Percentiles rank a stretch among this genome's conserved stretches.
Evolutionary conservation across 2,113 vertebrate genomes (phyloP).

Genomic region (Lipotes vexillifer): DNA sequence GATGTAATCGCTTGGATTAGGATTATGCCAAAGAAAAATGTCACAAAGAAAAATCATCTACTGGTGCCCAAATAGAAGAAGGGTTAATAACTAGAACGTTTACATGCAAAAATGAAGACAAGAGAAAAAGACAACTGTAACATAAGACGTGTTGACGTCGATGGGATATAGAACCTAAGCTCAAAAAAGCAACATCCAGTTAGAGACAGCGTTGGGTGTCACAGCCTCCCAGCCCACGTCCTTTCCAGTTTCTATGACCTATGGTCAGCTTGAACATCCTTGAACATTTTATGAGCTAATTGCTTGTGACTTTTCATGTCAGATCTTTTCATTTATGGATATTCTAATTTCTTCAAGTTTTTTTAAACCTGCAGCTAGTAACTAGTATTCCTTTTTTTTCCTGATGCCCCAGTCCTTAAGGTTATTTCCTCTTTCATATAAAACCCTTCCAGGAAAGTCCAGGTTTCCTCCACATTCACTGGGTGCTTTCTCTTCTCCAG

Average conservation of each 20-base stretch:
- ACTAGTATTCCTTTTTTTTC: background rate
- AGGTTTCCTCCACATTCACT: background rate
- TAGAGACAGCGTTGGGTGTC: background rate
- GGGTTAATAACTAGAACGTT: background rate
- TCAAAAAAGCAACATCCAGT: background rate
- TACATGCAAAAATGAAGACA: background rate
- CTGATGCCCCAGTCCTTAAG: background rate
- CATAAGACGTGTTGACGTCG: background rate
- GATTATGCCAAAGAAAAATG: background rate
- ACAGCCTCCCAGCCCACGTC: background rate
- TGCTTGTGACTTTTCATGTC: background rate
- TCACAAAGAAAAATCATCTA: background rate
- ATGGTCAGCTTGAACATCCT: background rate
- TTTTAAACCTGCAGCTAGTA: background rate
- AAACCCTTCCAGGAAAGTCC: background rate
- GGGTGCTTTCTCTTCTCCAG: background rate
- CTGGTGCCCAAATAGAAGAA: background rate
- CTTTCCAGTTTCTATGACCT: background rate
- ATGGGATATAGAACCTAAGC: background rate
- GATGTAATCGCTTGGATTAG: background rate
- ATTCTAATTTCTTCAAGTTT: background rate
- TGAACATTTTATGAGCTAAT: background rate
- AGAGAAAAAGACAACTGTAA: background rate
- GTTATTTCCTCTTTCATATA: background rate
- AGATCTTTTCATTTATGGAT: background rate